Percentiles rank a stretch among this genome's conserved stretches.
phyloP scores from a whole-genome alignment of 2,797 vertebrate species.

The Centroberyx gerrardi region DNA sequence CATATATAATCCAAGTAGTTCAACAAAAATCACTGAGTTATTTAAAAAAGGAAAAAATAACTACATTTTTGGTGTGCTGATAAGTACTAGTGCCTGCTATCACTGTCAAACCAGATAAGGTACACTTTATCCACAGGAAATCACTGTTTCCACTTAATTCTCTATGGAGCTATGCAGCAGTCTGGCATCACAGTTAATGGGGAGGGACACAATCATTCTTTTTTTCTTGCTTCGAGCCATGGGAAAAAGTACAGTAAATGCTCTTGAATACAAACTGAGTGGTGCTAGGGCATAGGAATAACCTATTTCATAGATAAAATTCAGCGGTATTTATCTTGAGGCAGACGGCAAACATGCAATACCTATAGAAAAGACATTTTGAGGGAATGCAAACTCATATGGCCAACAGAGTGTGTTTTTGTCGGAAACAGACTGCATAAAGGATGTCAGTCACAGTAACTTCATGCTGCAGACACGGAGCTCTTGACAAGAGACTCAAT shows the following conservation, averaged over 20 bases:
- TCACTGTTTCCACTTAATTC: neutral
- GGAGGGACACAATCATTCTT: slow-evolving; percentile 5
- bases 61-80: too few species aligned
- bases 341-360: slow-evolving; percentile 90
- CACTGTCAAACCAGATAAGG: slow-evolving; percentile 1
- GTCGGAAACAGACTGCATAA: slow-evolving; percentile 66
- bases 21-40: too few species aligned
- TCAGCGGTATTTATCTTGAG: slow-evolving; percentile 84
- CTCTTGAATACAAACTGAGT: slow-evolving; percentile 3
- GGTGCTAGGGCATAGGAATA: slow-evolving; percentile 26
- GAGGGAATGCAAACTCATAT: slow-evolving; percentile 40
- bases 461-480: slow-evolving; percentile 70
- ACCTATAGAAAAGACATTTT: slow-evolving; percentile 74
- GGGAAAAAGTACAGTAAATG: neutral
- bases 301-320: slow-evolving; percentile 52
- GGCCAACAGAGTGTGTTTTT: slow-evolving; percentile 13
- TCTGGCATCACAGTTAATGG: neutral
- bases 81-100: too few species aligned
- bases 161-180: slow-evolving; percentile 2
- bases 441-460: slow-evolving; percentile 80
- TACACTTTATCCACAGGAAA: slow-evolving; percentile 72
- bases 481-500: slow-evolving; percentile 86
- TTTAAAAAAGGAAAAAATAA: too few species aligned
- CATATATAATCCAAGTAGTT: too few species aligned
- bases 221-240: neutral